phyloP scores from a whole-genome alignment of 2,888 invertebrate species.

The Taphrorychus bicolor region DNA sequence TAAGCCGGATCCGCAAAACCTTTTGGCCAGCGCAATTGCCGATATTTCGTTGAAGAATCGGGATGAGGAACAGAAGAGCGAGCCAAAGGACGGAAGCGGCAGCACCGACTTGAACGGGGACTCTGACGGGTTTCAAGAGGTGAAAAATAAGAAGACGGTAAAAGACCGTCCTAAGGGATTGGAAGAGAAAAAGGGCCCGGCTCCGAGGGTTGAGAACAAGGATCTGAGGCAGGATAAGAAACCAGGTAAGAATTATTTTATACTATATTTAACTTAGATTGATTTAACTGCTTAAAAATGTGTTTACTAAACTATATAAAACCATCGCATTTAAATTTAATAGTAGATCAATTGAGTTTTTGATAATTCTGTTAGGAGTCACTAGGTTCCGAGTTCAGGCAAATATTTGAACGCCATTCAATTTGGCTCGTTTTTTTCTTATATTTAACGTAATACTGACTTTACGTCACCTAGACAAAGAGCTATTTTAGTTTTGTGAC shows the following conservation, averaged over 20 bases:
- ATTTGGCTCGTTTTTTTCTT: too few relatives aligned
- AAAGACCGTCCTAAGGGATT: constrained; percentile 64
- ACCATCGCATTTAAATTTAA: too few relatives aligned
- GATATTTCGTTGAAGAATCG: constrained; percentile 58
- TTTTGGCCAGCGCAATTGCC: constrained; percentile 58
- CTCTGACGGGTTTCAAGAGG: constrained; percentile 73
- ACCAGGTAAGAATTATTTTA: constrained; percentile 20
- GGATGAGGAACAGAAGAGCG: constrained; percentile 54
- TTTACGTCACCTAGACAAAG: too few relatives aligned
- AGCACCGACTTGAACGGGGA: constrained; percentile 68
- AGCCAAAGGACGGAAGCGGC: constrained; percentile 54
- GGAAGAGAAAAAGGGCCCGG: constrained; percentile 53
- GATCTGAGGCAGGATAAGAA: constrained; percentile 38
- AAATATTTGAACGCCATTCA: too few relatives aligned
- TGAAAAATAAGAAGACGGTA: constrained; percentile 78
- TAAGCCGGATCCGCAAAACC: constrained; percentile 60
- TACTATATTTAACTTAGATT: too few relatives aligned
- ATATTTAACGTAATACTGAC: too few relatives aligned
- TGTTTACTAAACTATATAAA: too few relatives aligned
- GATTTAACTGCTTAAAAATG: too few relatives aligned
- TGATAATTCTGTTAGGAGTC: too few relatives aligned
- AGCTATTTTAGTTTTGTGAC: too few relatives aligned
- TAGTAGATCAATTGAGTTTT: too few relatives aligned
- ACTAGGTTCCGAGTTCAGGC: too few relatives aligned
- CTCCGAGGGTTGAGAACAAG: constrained; percentile 38